These are phyloP conservation scores for Lateolabrax maculatus DNA, from an alignment of 2,797 vertebrate species.

Conservation along the genomic window DNA sequence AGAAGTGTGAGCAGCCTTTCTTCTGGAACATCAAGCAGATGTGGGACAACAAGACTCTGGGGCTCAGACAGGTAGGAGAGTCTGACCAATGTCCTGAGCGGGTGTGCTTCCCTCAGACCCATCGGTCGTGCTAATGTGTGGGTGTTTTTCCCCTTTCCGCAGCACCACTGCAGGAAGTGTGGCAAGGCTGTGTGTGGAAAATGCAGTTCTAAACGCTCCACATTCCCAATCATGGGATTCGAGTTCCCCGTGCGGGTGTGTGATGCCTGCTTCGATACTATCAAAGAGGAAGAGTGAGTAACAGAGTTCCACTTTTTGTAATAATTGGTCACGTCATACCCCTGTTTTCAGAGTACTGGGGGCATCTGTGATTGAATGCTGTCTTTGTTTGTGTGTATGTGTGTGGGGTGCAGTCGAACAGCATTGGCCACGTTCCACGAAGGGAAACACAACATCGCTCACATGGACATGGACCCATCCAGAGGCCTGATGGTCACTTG, in stretches of 20 bases:
- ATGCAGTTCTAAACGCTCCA: conserved; percentile 96
- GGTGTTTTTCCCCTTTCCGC: conserved; percentile 39
- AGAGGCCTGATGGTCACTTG: conserved; percentile 98
- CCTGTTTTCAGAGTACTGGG: background rate
- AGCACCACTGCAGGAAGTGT: conserved; percentile 99
- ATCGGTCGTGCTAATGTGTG: background rate
- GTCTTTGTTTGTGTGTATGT: conserved; percentile 41
- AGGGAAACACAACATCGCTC: conserved; percentile 97
- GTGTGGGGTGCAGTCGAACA: conserved; percentile 86
- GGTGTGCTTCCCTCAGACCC: background rate
- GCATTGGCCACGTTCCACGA: conserved; percentile 97
- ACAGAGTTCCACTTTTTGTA: background rate
- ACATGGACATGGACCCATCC: conserved; percentile 96
- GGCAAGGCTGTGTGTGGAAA: conserved; percentile 96
- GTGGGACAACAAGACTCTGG: conserved; percentile 98
- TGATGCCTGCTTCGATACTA: conserved; percentile 93
- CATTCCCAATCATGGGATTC: conserved; percentile 96
- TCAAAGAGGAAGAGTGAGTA: conserved; percentile 99
- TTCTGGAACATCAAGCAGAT: conserved; percentile 99
- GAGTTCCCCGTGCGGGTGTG: conserved; percentile 98
- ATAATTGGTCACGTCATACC: background rate
- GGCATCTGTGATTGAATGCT: conserved; percentile 20
- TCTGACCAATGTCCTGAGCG: background rate
- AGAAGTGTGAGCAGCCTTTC: conserved; percentile 98
- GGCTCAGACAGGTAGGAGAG: conserved; percentile 91